phyloP scores from a whole-genome alignment of 2,113 vertebrate genomes.

The Perca fluviatilis region DNA sequence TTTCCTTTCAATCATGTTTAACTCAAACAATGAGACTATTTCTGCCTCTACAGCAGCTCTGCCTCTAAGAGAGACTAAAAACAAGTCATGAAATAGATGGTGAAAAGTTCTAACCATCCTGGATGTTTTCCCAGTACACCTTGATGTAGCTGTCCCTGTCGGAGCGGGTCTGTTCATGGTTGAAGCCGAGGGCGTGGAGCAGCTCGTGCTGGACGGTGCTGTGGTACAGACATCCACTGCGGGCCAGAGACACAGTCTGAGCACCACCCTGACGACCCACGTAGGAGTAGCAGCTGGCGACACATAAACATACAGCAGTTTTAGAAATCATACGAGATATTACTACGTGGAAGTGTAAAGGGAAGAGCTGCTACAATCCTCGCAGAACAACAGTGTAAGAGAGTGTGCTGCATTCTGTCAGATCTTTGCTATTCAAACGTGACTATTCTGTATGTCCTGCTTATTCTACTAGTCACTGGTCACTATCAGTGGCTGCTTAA shows the following conservation, averaged over 20 bases:
- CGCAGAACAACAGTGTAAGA: background rate
- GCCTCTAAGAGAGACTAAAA: background rate
- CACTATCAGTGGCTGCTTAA: no score
- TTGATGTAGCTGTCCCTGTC: constrained; percentile 78
- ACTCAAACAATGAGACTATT: background rate
- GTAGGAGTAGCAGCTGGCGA: constrained; percentile 76
- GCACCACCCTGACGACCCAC: constrained; percentile 65
- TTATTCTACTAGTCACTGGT: no score
- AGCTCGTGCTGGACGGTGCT: constrained; percentile 79
- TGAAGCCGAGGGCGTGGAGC: constrained; percentile 82
- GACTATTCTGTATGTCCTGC: no score
- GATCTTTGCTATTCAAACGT: no score
- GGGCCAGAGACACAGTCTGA: constrained; percentile 79
- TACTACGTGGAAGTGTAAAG: background rate
- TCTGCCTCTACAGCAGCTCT: background rate
- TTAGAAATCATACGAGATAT: background rate
- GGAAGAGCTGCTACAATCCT: background rate
- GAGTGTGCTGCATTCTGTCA: no score
- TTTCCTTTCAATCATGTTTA: background rate
- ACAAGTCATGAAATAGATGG: background rate
- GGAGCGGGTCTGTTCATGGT: constrained; percentile 82
- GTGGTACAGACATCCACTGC: constrained; percentile 70
- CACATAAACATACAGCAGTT: background rate
- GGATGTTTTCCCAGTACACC: constrained; percentile 76
- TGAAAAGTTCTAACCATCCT: constrained; percentile 34